A percentile compares a stretch with the other conserved stretches of the same genome.
These are phyloP conservation scores for Vombatus ursinus DNA, from an alignment of 2,113 vertebrate species.

Conservation along the genomic window DNA sequence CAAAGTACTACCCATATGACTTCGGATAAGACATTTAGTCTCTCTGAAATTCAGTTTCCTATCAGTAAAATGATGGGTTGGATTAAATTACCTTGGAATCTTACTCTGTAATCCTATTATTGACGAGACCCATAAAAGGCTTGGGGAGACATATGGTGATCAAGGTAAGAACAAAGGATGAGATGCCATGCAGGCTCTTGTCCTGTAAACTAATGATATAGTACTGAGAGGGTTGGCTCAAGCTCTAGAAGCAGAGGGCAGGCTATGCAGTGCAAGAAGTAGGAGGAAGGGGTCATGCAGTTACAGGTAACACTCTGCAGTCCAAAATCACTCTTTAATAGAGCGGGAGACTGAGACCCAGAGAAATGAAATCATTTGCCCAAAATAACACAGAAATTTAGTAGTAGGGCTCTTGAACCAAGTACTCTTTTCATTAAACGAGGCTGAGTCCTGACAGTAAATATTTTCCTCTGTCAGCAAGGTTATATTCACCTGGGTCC, in stretches of 20 bases:
- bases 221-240: background rate
- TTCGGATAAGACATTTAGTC: background rate
- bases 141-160: no score
- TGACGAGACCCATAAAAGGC: no score
- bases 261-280: background rate
- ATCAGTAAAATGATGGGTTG: background rate
- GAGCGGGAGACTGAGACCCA: background rate
- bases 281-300: background rate
- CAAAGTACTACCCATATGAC: background rate
- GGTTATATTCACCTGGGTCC: no score
- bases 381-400: background rate
- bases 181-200: no score
- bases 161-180: no score
- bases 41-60: background rate
- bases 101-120: background rate
- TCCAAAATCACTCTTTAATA: background rate
- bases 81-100: background rate
- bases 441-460: background rate
- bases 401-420: background rate
- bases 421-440: background rate
- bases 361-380: background rate
- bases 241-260: background rate
- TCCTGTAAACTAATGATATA: background rate
- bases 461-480: background rate
- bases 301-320: no score